Percentiles rank a stretch among this genome's conserved stretches.
Evolutionary conservation across 2,888 invertebrate genomes (phyloP).

Genomic region (Pediacus dermestoides): DNA sequence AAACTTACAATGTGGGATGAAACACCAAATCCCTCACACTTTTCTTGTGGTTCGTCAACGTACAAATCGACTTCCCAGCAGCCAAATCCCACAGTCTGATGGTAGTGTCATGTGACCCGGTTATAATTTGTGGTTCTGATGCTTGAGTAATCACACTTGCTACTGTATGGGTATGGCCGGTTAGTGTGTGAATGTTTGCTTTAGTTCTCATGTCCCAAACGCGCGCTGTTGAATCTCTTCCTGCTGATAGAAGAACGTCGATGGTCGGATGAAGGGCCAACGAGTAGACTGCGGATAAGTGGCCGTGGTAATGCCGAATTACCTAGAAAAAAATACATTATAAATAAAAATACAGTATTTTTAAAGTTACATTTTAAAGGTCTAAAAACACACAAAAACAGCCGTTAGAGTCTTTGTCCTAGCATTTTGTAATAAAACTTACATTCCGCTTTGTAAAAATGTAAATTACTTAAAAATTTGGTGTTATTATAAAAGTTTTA

Average conservation of each 20-base stretch:
- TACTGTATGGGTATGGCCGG: conserved; percentile 96
- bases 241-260: conserved; percentile 90
- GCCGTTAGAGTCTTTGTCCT: no score
- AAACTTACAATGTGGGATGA: conserved; percentile 65
- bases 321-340: no score
- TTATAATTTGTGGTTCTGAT: conserved; percentile 85
- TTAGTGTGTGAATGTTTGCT: conserved; percentile 93
- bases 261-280: conserved; percentile 92
- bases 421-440: no score
- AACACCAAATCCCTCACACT: conserved; percentile 77
- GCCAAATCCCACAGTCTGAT: conserved; percentile 97
- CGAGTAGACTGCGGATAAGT: conserved; percentile 93
- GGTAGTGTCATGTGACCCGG: conserved; percentile 94
- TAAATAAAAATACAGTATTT: no score
- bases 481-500: no score
- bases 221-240: conserved; percentile 92
- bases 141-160: conserved; percentile 92
- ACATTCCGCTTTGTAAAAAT: no score
- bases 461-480: no score
- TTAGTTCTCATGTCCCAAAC: conserved; percentile 99
- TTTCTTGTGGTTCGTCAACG: conserved; percentile 98
- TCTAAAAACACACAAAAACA: no score
- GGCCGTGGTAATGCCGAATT: conserved; percentile 98
- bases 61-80: conserved; percentile 89
- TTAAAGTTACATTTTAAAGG: no score